phyloP scores from a whole-genome alignment of 2,888 invertebrate species.

The Geophilus truncorum region DNA sequence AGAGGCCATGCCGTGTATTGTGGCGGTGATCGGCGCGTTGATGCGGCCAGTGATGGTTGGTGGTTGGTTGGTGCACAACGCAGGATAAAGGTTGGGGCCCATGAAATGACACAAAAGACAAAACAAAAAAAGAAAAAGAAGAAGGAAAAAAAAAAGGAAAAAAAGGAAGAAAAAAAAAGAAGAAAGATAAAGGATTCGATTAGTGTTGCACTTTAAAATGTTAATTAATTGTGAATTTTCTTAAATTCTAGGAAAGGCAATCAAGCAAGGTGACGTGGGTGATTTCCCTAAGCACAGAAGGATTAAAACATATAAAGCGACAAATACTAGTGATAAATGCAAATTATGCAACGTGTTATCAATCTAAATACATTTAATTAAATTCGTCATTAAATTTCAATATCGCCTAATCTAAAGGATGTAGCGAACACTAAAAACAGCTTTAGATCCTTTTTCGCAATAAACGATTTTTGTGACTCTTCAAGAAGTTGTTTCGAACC shows the following conservation, averaged over 20 bases:
- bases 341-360: background rate
- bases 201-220: background rate
- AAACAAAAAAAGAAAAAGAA: constrained; percentile 12
- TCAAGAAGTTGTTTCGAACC: background rate
- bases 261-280: background rate
- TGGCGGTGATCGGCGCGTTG: constrained; percentile 8
- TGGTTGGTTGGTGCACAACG: constrained; percentile 26
- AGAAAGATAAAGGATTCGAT: constrained; percentile 12
- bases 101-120: constrained; percentile 25
- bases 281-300: background rate
- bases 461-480: background rate
- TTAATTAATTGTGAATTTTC: background rate
- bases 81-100: constrained; percentile 16
- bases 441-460: background rate
- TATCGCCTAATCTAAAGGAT: background rate
- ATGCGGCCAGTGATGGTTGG: background rate
- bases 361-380: too few relatives aligned
- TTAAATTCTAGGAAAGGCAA: constrained; percentile 3
- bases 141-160: background rate
- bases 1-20: constrained; percentile 4
- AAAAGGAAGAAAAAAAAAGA: background rate
- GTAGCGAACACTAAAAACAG: too few relatives aligned
- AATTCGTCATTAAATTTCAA: background rate
- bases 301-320: background rate
- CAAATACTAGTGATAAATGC: background rate